Percentiles rank a stretch among this genome's conserved stretches.
Evolutionary conservation across 2,888 invertebrate genomes (phyloP).

Genomic region (Aspidiotus rigidus): DNA sequence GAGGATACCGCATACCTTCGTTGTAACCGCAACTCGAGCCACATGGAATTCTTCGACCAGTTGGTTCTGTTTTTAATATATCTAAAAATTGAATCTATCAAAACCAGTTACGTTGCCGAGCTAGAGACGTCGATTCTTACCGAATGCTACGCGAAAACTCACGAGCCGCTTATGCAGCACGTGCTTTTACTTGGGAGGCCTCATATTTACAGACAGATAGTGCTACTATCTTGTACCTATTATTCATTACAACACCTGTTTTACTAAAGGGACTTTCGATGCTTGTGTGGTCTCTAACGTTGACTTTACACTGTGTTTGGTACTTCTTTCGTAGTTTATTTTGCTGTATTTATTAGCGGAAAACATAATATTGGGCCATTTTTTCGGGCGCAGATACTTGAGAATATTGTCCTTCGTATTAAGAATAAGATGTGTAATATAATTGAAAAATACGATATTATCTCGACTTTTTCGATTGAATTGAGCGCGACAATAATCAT

Average conservation of each 20-base stretch:
- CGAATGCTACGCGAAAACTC: conserved; percentile 23
- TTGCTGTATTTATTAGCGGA: no score
- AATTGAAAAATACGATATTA: no score
- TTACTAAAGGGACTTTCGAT: conserved; percentile 20
- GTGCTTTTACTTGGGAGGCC: conserved; percentile 33
- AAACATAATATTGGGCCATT: no score
- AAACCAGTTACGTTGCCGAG: conserved; percentile 31
- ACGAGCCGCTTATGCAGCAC: conserved; percentile 27
- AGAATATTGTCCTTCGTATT: no score
- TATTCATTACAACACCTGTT: conserved; percentile 34
- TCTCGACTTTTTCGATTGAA: no score
- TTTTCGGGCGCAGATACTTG: no score
- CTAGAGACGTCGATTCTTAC: conserved; percentile 28
- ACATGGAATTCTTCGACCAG: conserved; percentile 22
- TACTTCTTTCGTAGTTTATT: no score
- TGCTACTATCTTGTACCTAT: conserved; percentile 34
- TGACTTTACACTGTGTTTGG: no score
- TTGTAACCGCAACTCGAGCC: conserved; percentile 24
- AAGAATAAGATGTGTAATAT: no score
- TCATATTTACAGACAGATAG: conserved; percentile 34
- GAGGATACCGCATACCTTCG: conserved; percentile 30
- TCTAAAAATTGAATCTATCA: conserved; percentile 33
- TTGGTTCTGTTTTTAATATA: conserved; percentile 25
- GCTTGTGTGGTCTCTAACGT: conserved; percentile 24
- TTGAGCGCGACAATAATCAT: no score